Evolutionary conservation across 2,888 invertebrate species (phyloP).

Genomic region (Lymantria dispar): DNA sequence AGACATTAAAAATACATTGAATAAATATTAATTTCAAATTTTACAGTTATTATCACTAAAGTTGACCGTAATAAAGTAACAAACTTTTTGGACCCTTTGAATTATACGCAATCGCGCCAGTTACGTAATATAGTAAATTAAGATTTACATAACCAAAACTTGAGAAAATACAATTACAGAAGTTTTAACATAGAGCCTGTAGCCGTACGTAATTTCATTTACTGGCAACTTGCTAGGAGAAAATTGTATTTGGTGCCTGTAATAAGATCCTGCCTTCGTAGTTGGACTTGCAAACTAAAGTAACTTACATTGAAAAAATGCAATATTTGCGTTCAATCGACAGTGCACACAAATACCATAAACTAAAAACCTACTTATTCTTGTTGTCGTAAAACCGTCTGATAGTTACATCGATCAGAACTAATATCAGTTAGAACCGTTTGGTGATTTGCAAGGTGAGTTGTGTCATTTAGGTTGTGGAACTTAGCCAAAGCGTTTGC

Average conservation of each 20-base stretch:
- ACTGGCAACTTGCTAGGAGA: conserved; percentile 63
- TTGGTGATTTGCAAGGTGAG: too few relatives aligned
- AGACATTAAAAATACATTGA: conserved; percentile 1
- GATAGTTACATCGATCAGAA: too few relatives aligned
- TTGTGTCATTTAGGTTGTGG: too few relatives aligned
- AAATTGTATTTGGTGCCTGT: conserved; percentile 69
- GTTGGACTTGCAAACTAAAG: conserved; percentile 18
- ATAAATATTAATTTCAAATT: background rate
- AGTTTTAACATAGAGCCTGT: conserved; percentile 70
- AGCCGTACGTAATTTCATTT: conserved; percentile 73
- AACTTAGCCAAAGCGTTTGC: too few relatives aligned
- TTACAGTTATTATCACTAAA: background rate
- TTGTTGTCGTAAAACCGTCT: too few relatives aligned
- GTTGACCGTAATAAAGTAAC: conserved; percentile 1
- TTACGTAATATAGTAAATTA: conserved; percentile 59
- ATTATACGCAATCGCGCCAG: conserved; percentile 34
- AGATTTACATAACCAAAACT: conserved; percentile 71
- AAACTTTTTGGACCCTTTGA: conserved; percentile 23
- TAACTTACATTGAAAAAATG: background rate
- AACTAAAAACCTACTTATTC: too few relatives aligned
- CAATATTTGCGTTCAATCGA: background rate
- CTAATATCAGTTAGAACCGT: too few relatives aligned
- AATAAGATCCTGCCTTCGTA: conserved; percentile 54
- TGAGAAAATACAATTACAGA: conserved; percentile 73
- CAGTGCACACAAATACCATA: too few relatives aligned